Conservation (phyloP, 1,140 invertebrate species). For the Neodiprion pinetum region DNA sequence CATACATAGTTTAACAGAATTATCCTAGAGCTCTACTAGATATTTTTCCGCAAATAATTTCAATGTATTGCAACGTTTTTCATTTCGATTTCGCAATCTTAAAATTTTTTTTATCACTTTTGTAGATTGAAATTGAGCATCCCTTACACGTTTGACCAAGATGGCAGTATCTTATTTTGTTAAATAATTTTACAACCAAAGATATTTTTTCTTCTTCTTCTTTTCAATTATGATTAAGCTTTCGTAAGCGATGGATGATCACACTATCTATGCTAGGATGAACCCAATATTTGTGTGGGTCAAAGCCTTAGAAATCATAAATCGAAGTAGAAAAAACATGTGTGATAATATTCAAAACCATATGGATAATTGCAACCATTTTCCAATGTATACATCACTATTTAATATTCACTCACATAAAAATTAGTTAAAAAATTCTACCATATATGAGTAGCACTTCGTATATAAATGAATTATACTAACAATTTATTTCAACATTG, state of each 20-base stretch:
- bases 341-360: neutral
- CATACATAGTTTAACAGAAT: no score
- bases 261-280: no score
- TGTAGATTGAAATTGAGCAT: conserved; percentile 1
- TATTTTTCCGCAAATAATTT: conserved; percentile 10
- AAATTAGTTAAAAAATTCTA: neutral
- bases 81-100: conserved; percentile 6
- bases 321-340: neutral
- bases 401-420: neutral
- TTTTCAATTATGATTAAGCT: neutral
- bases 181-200: neutral
- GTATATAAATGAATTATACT: neutral
- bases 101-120: conserved; percentile 12
- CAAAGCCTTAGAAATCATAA: neutral
- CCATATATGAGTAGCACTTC: neutral
- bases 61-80: conserved; percentile 14
- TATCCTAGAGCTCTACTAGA: no score
- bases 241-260: neutral
- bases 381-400: no score
- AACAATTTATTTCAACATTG: neutral
- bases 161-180: conserved; percentile 15
- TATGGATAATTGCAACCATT: no score
- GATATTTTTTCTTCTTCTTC: neutral
- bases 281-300: neutral
- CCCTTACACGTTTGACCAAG: conserved; percentile 7